phyloP scores from a whole-genome alignment of 2,113 vertebrate genomes.

The Podarcis muralis region DNA sequence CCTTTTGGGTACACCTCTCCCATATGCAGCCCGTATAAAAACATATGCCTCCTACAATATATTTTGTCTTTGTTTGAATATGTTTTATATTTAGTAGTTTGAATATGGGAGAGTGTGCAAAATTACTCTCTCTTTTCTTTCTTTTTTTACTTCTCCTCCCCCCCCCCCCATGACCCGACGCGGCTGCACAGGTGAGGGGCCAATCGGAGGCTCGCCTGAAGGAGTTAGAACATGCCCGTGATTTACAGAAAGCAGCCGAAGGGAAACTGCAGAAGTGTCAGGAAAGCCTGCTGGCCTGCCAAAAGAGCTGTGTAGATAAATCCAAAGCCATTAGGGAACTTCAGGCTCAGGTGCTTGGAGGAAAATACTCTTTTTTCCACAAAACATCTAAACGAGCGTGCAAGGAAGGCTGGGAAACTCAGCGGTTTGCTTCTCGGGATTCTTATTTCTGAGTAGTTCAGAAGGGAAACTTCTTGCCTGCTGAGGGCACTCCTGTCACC shows the following conservation, averaged over 20 bases:
- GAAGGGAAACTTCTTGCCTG: slow-evolving; percentile 46
- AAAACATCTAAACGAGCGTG: slow-evolving; percentile 29
- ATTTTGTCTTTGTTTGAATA: not conserved
- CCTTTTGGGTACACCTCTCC: too few species aligned
- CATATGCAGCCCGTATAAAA: too few species aligned
- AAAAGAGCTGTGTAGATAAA: slow-evolving; percentile 73
- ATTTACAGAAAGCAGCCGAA: slow-evolving; percentile 74
- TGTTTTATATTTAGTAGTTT: not conserved
- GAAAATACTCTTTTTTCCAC: slow-evolving; percentile 24
- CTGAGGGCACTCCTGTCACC: slow-evolving; percentile 48
- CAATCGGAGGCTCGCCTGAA: slow-evolving; percentile 74
- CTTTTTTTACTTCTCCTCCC: too few species aligned
- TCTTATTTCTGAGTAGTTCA: not conserved
- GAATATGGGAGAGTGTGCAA: not conserved
- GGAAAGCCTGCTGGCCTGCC: slow-evolving; percentile 70
- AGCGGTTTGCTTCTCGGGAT: not conserved
- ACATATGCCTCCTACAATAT: too few species aligned
- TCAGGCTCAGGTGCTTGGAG: slow-evolving; percentile 79
- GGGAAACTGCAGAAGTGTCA: slow-evolving; percentile 75
- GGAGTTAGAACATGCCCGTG: slow-evolving; percentile 71
- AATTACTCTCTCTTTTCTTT: not conserved
- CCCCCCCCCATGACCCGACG: slow-evolving; percentile 1
- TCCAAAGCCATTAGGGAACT: slow-evolving; percentile 77
- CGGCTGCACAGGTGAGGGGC: slow-evolving; percentile 76
- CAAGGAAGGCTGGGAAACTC: slow-evolving; percentile 10